Base-by-base conservation (phyloP, 2,888 invertebrate species). In the Latheticus oryzae region DNA sequence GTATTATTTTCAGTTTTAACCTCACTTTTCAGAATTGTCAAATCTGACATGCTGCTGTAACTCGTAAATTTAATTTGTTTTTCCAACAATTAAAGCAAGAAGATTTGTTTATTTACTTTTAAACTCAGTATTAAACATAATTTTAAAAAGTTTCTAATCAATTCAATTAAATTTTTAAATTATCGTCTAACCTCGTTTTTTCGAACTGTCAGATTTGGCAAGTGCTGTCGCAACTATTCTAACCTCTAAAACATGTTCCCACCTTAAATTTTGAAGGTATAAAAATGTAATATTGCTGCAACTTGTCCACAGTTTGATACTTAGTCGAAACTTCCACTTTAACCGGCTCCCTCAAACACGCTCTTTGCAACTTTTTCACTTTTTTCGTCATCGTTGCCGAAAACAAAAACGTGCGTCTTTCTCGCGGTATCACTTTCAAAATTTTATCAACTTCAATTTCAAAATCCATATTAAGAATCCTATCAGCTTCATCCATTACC, bases 361-460 rank as follows among this genome's bases (percentile, higher is more conserved):
- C 99, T 24, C 98, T 83, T 78, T 99, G 97, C 16, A 99, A 80
- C 76, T 99, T 99, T 69, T 93, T 92, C 0, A 98, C 91, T 78
- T 95, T 95, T 75, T 94, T 96, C 0, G 99, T 99, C 99, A 99
- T 99, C 1, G 99, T 99, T 0, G 99, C 99, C 0, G 98, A 99
- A 81, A 97, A 99, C 7, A 99, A 81, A 72, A 90, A 93, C 0
- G 99, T 99, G 58, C 87, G 83, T 2, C 99, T 84, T 69, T 98
- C 96, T 16, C 91, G 85, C 0, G 99, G 98, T 50, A 99, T 89
- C 0, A 89, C 91, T 72, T 90, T 89, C 1, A 99, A 79, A 52
- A 99, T 97, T 80, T 97, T 97, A 78, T 97, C 95, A 0, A 97
- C 89, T 81, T 99, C 99, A 5, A 91, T 89, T 81, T 98, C 98